Conservation (phyloP, 2,888 invertebrate species). For the Monopis laevigella region DNA sequence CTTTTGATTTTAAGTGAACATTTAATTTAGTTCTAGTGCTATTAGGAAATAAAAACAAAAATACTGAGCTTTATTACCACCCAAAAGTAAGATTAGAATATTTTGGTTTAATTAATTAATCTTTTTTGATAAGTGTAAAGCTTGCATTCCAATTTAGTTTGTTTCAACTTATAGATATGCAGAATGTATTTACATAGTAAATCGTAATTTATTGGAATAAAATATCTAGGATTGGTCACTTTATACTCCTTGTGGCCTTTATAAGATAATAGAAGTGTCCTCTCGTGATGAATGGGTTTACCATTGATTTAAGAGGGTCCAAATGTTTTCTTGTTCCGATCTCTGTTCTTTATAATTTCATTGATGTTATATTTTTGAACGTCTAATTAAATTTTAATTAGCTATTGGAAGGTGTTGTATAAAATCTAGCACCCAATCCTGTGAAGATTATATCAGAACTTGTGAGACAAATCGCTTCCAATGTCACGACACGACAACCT, state of each 20-base stretch:
- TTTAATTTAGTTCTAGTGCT: no score
- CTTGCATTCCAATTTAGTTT: slow-evolving; percentile 42
- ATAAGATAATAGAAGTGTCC: slow-evolving; percentile 41
- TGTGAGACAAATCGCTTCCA: slow-evolving; percentile 58
- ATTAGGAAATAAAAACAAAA: no score
- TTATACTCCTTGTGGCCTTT: slow-evolving; percentile 26
- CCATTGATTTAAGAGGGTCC: slow-evolving; percentile 51
- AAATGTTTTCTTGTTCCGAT: slow-evolving; percentile 6
- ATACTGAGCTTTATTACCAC: slow-evolving; percentile 39
- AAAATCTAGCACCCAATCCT: slow-evolving; percentile 16
- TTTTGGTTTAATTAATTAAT: slow-evolving; percentile 45
- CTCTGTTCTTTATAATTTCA: not conserved
- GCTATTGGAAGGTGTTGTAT: not conserved
- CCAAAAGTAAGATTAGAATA: slow-evolving; percentile 49
- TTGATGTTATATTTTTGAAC: slow-evolving; percentile 1
- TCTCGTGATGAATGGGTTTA: slow-evolving; percentile 49
- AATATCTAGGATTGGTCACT: no score
- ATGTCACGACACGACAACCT: slow-evolving; percentile 52
- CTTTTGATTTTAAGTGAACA: slow-evolving; percentile 41
- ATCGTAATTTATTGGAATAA: no score
- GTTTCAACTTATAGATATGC: no score
- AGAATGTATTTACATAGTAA: no score
- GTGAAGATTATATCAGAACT: slow-evolving; percentile 46
- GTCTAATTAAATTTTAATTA: slow-evolving; percentile 1
- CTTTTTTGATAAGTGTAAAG: slow-evolving; percentile 58